phyloP scores from a whole-genome alignment of 2,888 invertebrate species.

The Harmothoe impar region DNA sequence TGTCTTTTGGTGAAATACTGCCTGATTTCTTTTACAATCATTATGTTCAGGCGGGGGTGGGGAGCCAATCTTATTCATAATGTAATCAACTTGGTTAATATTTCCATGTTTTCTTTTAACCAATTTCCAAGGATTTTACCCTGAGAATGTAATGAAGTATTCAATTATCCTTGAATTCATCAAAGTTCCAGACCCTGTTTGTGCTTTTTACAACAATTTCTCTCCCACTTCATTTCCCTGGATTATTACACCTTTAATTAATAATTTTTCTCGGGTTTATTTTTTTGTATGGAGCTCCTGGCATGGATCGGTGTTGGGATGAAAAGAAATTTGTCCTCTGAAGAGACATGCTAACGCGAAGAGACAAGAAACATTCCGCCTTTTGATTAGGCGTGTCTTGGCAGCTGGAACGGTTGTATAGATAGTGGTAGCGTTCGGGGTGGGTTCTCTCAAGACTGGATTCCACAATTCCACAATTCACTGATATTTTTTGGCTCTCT shows the following conservation, averaged over 20 bases:
- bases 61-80: too few relatives aligned
- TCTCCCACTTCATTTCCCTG: neutral
- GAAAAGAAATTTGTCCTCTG: neutral
- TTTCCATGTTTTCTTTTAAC: neutral
- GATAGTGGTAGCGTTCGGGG: neutral
- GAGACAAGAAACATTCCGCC: neutral
- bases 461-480: too few relatives aligned
- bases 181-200: neutral
- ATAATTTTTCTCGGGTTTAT: neutral
- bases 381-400: constrained; percentile 2
- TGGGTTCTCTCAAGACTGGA: too few relatives aligned
- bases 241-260: neutral
- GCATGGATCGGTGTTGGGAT: neutral
- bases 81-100: neutral
- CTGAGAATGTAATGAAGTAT: neutral
- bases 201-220: neutral
- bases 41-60: too few relatives aligned
- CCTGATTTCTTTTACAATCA: too few relatives aligned
- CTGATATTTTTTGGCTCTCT: too few relatives aligned
- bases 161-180: neutral
- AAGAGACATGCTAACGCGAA: neutral
- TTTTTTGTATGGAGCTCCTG: neutral
- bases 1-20: too few relatives aligned
- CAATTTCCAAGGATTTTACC: neutral
- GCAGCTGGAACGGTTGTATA: neutral